Base-by-base conservation (phyloP, 2,113 vertebrate species). In the Siphamia tubifer region DNA sequence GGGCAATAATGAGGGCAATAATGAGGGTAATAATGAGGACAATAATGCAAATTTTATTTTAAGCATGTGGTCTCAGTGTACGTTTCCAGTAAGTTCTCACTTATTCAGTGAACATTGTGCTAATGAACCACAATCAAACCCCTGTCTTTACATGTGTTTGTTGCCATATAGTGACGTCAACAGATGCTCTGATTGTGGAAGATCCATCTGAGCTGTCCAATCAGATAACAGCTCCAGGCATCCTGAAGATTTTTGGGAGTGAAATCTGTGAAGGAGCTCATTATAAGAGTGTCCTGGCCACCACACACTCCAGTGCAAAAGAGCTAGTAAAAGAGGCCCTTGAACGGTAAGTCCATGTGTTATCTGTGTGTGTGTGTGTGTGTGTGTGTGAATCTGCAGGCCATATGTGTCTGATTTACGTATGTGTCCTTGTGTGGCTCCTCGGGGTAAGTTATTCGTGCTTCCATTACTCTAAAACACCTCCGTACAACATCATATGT, bases 291-390 rank as follows among this genome's bases (percentile, higher is more conserved):
- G 92, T 93, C 20, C 73, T 94, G 52, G 93, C 93, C 51, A 92
- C 92, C 40, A 93, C 83, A 1, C 91, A 90, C 48, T 94, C 93
- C 38, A 91, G 92, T 5, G 93, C 92, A 13, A 92, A 84, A 70
- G 93, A 94, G 52, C 87, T 94, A 1, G 91, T 94, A 44, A 94
- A 93, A 84, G 93, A 94, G 82, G 93, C 93, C 34, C 89, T 94
- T 0, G 91, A 93, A 65, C 90, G 93, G 93, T 94, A 53, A 84
- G 89, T 20, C 45, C 52, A 30, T 19, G 12, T 72, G 40, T 42
- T 17, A 42, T 64, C 36, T 58, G 38, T 24, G 39, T 44, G 8
- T 39, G 61, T 44, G 8, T 39, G 61, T n/a, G n/a, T 58, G 38
- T 24, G 39, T 58, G 38, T 24, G 39, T 44, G 8, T 39, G 61